Base-by-base conservation (phyloP, 2,797 vertebrate genomes). In the Tiaroga cobitis region DNA sequence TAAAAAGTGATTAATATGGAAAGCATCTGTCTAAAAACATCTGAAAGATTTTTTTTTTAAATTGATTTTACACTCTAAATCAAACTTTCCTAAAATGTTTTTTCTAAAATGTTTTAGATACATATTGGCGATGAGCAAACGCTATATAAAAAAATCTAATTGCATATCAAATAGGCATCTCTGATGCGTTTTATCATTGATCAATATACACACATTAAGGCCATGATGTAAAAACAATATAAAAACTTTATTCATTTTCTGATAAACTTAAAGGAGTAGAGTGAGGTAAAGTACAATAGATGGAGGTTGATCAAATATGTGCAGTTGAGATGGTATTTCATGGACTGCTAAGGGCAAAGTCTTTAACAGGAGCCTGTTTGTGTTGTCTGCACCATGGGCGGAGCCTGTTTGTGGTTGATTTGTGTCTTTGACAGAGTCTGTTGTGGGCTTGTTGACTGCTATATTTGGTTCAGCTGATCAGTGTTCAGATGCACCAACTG, bases 151-250 rank as follows among this genome's bases (percentile, higher is more conserved):
- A 59, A n/a, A n/a, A 5, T 5, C 2, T 0, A 26, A 61, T 2
- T 5, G 11, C 59, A 61, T 5, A 26, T 26, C 4, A 54, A 54
- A 54, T 54, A 21, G 18, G 7, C 19, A 13, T 61, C n/a, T 61
- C 59, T 59, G 24, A 59, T 56, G 68, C 10, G 56, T 79, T 49
- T 80, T 49, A 24, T 70, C 80, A 81, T 24, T 54, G 16, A 81
- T 9, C 9, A 63, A 18, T 18, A 83, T 7, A 75, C 15, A 75
- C 15, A 46, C 13, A n/a, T 10, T 46, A 61, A 46, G 2, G 39
- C 29, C 13, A 26, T 46, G 8, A 10, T 13, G 21, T 68, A 76
- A 83, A 83, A 83, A 83, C 32, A 77, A 76, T 76, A 77, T 54
- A 83, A 83, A 72, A 76, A 41, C 43, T 76, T 67, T 68, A 61